A percentile compares a stretch with the other conserved stretches of the same genome.
phyloP scores from a whole-genome alignment of 2,797 vertebrate species.

The Sebastes cheni region DNA sequence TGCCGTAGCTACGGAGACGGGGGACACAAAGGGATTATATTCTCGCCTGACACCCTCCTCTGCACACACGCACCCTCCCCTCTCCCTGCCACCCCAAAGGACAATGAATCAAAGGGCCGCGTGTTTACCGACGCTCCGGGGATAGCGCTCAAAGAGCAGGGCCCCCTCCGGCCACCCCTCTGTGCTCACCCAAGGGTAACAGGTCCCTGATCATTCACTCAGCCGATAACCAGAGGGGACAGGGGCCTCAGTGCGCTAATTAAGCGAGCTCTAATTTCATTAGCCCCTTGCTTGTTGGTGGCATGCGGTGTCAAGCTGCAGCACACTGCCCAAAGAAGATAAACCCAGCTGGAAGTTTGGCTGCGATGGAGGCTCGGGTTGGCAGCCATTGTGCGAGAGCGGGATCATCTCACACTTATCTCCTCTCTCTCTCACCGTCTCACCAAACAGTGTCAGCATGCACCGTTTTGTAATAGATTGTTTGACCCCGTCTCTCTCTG shows the following conservation, averaged over 20 bases:
- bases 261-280: slow-evolving; percentile 85
- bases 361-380: slow-evolving; percentile 37
- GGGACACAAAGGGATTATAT: slow-evolving; percentile 78
- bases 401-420: slow-evolving; percentile 48
- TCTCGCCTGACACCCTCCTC: slow-evolving; percentile 65
- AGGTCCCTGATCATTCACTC: slow-evolving; percentile 74
- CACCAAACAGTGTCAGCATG: slow-evolving; percentile 36
- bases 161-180: slow-evolving; percentile 41
- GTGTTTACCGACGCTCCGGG: slow-evolving; percentile 77
- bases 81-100: slow-evolving; percentile 51
- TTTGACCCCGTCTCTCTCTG: slow-evolving; percentile 40
- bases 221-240: slow-evolving; percentile 77
- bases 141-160: slow-evolving; percentile 64
- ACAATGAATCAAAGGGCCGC: slow-evolving; percentile 85
- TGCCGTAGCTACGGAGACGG: slow-evolving; percentile 72
- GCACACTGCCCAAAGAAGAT: slow-evolving; percentile 72
- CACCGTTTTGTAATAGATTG: slow-evolving; percentile 37
- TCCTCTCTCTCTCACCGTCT: slow-evolving; percentile 26
- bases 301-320: slow-evolving; percentile 74
- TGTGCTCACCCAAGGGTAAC: slow-evolving; percentile 56
- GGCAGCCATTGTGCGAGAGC: slow-evolving; percentile 51
- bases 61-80: slow-evolving; percentile 69
- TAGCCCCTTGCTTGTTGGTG: slow-evolving; percentile 75
- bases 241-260: slow-evolving; percentile 78
- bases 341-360: slow-evolving; percentile 72